Percentiles rank a stretch among this genome's conserved stretches.
Conservation (phyloP, 2,888 invertebrate genomes). For the Dolichomitus sp. region DNA sequence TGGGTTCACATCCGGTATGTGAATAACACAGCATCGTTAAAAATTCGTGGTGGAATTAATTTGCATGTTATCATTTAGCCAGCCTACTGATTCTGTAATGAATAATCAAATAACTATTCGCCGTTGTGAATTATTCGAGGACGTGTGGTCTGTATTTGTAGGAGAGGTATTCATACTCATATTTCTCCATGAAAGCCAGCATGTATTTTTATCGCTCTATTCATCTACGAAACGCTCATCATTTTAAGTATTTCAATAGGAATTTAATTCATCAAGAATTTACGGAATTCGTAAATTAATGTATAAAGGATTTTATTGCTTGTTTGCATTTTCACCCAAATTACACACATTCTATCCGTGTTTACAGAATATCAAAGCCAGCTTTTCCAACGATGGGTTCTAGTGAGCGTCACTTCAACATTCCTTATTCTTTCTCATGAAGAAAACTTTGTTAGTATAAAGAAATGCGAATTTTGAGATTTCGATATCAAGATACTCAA, state of each 20-base stretch:
- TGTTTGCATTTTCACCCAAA: not conserved
- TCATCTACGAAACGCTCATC: not conserved
- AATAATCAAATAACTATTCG: conserved; percentile 54
- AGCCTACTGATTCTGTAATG: conserved; percentile 47
- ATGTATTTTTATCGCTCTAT: not conserved
- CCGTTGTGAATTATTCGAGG: not conserved
- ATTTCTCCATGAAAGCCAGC: not conserved
- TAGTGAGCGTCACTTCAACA: not conserved
- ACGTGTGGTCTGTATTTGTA: not conserved
- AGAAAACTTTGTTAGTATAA: too few relatives aligned
- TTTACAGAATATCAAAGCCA: not conserved
- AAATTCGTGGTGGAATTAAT: conserved; percentile 55
- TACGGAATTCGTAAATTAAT: not conserved
- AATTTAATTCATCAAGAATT: not conserved
- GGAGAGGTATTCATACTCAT: not conserved
- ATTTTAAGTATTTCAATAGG: not conserved
- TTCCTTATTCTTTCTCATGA: too few relatives aligned
- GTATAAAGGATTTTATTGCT: not conserved
- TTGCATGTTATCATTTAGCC: conserved; percentile 28
- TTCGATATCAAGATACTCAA: too few relatives aligned
- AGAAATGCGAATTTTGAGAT: too few relatives aligned
- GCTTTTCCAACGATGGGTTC: not conserved
- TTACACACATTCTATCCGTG: not conserved
- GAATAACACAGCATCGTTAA: conserved; percentile 13
- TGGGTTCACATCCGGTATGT: not conserved